Evolutionary conservation across 2,888 invertebrate genomes (phyloP), one percentile per base, ranked within the genome.

Genomic region (Trissonchulus sp.): DNA sequence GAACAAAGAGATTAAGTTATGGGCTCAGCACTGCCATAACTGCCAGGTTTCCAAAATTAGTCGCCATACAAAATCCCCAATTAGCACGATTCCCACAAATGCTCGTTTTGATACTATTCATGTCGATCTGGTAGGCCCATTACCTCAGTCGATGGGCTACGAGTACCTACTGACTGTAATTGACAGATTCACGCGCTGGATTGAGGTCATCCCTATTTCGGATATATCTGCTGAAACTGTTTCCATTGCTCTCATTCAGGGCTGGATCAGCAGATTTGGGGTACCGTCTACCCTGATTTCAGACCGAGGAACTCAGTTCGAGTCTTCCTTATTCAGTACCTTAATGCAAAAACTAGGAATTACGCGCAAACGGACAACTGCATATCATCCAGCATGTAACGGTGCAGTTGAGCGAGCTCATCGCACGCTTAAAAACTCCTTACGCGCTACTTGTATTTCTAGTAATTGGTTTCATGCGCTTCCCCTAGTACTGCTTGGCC

Each of bases 261-360:
- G 65, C 15, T 65, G 71, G 36, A 69, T 69, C 34, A 35, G 71
- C 34, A n/a, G 71, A 8, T 69, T 69, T 34, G 36, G 71, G 3
- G n/a, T n/a, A n/a, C n/a, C n/a, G n/a, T n/a, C n/a, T n/a, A n/a
- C n/a, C n/a, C n/a, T n/a, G n/a, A n/a, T n/a, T n/a, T n/a, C n/a
- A n/a, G n/a, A n/a, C n/a, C n/a, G n/a, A n/a, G n/a, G n/a, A n/a
- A n/a, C n/a, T 30, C 34, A 33, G n/a, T 34, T 65, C 65, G 31
- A n/a, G n/a, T 36, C n/a, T n/a, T n/a, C n/a, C 2, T 69, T n/a
- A 69, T 69, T 37, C 15, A 30, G 2, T 30, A 69, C 37, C 33
- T 30, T n/a, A 34, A 31, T n/a, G n/a, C n/a, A n/a, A n/a, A n/a
- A n/a, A n/a, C n/a, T n/a, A n/a, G n/a, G n/a, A n/a, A n/a, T n/a